Conservation (phyloP, 2,888 invertebrate genomes). For the Autographa pulchrina region DNA sequence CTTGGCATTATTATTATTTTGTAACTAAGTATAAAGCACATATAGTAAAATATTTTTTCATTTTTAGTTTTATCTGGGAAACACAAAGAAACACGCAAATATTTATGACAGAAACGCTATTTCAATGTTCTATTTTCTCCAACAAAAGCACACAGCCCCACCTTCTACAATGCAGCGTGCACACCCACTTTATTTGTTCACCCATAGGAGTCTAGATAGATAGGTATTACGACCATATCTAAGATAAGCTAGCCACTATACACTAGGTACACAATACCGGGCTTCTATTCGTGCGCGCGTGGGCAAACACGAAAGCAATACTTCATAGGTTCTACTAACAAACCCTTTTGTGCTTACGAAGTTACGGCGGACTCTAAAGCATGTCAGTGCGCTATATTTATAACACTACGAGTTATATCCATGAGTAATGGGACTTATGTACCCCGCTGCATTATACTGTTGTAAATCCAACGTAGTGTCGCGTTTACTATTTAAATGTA, state of each 20-base stretch:
- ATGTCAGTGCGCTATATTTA: slow-evolving; percentile 85
- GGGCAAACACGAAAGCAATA: slow-evolving; percentile 78
- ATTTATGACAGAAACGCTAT: slow-evolving; percentile 25
- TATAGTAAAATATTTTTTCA: too few relatives aligned
- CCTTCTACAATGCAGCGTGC: slow-evolving; percentile 43
- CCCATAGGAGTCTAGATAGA: slow-evolving; percentile 29
- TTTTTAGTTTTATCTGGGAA: neutral
- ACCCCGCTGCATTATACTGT: slow-evolving; percentile 82
- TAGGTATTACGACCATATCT: slow-evolving; percentile 40
- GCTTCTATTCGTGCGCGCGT: slow-evolving; percentile 72
- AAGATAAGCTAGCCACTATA: slow-evolving; percentile 46
- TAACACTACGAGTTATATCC: slow-evolving; percentile 84
- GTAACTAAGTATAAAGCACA: slow-evolving; percentile 23
- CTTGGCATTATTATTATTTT: slow-evolving; percentile 29
- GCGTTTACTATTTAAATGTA: slow-evolving; percentile 89
- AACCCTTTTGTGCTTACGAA: slow-evolving; percentile 85
- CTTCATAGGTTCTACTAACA: slow-evolving; percentile 87
- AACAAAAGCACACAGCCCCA: slow-evolving; percentile 48
- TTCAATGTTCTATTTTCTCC: slow-evolving; percentile 37
- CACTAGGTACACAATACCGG: slow-evolving; percentile 48
- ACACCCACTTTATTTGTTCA: slow-evolving; percentile 51
- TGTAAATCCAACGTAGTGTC: slow-evolving; percentile 86
- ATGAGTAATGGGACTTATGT: slow-evolving; percentile 86
- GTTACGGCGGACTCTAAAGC: slow-evolving; percentile 81
- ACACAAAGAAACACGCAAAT: slow-evolving; percentile 15